A percentile compares a stretch with the other conserved stretches of the same genome.
phyloP scores from a whole-genome alignment of 2,888 invertebrate species.

The Pegoplata infirma region DNA sequence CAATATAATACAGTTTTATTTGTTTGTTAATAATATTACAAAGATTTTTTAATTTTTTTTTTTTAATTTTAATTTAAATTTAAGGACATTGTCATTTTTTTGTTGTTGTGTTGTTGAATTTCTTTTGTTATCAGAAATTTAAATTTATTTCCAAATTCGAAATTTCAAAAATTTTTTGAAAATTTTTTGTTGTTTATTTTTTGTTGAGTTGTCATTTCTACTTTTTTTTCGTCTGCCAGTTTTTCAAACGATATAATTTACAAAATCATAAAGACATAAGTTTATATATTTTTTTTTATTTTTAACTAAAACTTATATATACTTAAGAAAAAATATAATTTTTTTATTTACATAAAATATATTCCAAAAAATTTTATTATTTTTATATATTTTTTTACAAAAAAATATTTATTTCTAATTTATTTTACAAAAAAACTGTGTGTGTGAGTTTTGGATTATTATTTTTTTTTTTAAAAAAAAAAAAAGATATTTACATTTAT shows the following conservation, averaged over 20 bases:
- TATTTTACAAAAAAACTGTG: conserved; percentile 47
- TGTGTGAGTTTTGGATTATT: conserved; percentile 39
- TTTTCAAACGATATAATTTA: conserved; percentile 67
- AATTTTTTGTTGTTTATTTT: conserved; percentile 66
- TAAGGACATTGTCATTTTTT: conserved; percentile 29
- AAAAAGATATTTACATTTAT: conserved; percentile 38
- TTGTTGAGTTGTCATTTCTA: conserved; percentile 75
- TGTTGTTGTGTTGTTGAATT: background rate
- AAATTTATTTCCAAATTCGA: conserved; percentile 24
- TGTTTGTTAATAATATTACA: background rate
- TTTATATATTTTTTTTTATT: background rate
- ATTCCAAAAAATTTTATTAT: background rate
- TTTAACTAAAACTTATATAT: background rate
- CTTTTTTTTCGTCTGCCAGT: conserved; percentile 68
- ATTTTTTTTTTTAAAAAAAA: background rate
- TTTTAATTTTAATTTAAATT: background rate
- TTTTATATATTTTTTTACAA: background rate
- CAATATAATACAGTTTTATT: conserved; percentile 46
- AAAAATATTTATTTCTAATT: background rate
- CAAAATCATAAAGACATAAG: conserved; percentile 65
- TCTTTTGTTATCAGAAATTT: conserved; percentile 27
- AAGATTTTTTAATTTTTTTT: background rate
- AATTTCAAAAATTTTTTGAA: conserved; percentile 63
- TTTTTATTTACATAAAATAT: conserved; percentile 21
- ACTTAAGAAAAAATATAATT: background rate